Evolutionary conservation across 2,113 vertebrate genomes (phyloP).

Genomic region (Lepidothrix coronata): DNA sequence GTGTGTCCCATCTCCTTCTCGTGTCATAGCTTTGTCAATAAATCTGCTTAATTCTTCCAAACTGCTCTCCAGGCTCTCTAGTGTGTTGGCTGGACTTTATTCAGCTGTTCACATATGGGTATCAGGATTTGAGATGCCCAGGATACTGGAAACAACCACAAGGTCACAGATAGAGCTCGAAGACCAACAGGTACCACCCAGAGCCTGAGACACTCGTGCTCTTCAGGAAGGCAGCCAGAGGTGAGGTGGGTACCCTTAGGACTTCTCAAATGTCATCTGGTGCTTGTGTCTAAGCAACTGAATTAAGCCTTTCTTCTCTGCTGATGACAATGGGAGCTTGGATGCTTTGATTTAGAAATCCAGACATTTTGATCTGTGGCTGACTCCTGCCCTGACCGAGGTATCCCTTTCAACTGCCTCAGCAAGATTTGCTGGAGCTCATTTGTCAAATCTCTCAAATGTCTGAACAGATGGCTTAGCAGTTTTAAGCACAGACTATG

Average conservation of each 20-base stretch:
- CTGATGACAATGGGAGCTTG: background rate
- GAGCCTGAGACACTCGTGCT: rapidly evolving
- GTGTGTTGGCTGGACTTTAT: background rate
- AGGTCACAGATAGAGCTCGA: background rate
- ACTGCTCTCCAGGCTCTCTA: background rate
- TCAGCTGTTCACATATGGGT: background rate
- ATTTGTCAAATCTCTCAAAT: background rate
- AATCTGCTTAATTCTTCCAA: background rate
- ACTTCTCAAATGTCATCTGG: background rate
- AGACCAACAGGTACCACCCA: rapidly evolving
- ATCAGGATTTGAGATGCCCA: background rate
- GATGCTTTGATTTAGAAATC: background rate
- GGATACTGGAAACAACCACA: background rate
- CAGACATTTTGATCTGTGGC: background rate
- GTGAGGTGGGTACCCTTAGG: background rate
- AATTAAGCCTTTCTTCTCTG: background rate
- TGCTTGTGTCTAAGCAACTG: background rate
- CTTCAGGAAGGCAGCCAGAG: background rate
- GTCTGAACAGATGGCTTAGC: background rate
- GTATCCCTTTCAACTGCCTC: background rate
- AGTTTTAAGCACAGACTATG: background rate
- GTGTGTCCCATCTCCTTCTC: background rate
- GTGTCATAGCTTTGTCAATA: background rate
- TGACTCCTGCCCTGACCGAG: background rate
- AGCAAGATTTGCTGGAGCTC: background rate